Evolutionary conservation across 1,140 invertebrate genomes (phyloP).

Genomic region (Popillia japonica): DNA sequence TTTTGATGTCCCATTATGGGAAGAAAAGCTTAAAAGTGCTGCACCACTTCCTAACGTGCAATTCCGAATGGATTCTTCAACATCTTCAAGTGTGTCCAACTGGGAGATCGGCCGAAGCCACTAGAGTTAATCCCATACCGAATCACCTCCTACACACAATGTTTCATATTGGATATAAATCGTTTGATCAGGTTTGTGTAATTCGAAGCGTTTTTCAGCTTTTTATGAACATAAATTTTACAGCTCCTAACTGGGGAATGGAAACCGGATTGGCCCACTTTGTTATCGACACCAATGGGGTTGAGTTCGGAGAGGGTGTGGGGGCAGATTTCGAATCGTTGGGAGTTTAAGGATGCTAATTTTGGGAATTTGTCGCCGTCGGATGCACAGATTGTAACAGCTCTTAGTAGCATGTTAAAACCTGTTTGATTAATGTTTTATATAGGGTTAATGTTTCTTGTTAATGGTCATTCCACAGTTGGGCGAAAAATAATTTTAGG

Average conservation of each 20-base stretch:
- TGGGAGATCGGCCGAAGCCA: constrained; percentile 56
- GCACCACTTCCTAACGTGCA: constrained; percentile 73
- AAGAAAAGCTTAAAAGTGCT: constrained; percentile 67
- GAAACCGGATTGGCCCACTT: constrained; percentile 64
- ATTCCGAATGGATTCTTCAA: constrained; percentile 72
- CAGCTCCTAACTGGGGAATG: constrained; percentile 64
- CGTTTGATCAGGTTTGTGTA: constrained; percentile 76
- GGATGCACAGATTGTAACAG: constrained; percentile 38
- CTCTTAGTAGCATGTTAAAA: constrained; percentile 4
- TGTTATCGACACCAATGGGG: constrained; percentile 65
- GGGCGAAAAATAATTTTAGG: too few relatives aligned
- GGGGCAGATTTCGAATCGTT: constrained; percentile 63
- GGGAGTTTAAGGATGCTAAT: constrained; percentile 62
- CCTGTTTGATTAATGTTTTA: neutral
- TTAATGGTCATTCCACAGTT: too few relatives aligned
- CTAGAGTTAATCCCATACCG: constrained; percentile 62
- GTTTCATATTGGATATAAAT: constrained; percentile 76
- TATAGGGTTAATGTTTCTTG: too few relatives aligned
- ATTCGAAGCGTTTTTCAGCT: constrained; percentile 39
- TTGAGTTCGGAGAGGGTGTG: constrained; percentile 64
- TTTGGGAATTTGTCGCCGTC: neutral
- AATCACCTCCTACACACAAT: constrained; percentile 73
- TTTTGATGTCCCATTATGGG: constrained; percentile 65
- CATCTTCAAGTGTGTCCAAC: constrained; percentile 65
- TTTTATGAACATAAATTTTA: neutral